Evolutionary conservation across 2,888 invertebrate genomes (phyloP), one percentile per base, ranked within the genome.

Genomic region (Cordilura impudica): DNA sequence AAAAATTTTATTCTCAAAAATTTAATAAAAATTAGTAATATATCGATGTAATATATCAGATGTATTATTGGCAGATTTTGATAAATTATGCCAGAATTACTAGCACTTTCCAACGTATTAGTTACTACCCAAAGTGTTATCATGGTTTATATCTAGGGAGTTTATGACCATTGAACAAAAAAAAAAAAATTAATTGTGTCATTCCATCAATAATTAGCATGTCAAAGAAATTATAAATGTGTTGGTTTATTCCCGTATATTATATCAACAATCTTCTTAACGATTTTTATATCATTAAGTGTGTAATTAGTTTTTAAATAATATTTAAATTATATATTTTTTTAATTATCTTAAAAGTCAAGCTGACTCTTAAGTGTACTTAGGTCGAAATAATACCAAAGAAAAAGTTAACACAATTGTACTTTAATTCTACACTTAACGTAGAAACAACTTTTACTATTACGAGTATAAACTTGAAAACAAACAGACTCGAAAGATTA

Each of bases 301-400:
- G 19, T 49, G 29, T 49, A 47, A 63, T 63, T 63, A 63, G 47
- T 31, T 63, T 63, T 63, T 31, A 31, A 31, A 14, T 29, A 61
- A 45, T 45, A 61, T 26, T 43, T 12, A 39, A 39, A n/a, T 45
- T 29, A 19, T 29, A 2, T 23, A 21, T 58, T 39, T 12, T 47
- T 61, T 47, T 45, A 47, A 61, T 61, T 49, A 47, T 29, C 39
- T 21, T 19, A 6, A 47, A 47, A 21, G 29, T 56, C 8, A 18
- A 6, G 3, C n/a, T 18, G 45, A 18, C 61, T 14, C 29, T 18
- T 29, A 49, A 63, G 61, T 49, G 8, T 14, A 19, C n/a, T 51
- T 51, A 14, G n/a, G 51, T 1, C 8, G 4, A 10, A 35, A 35
- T 12, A 35, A n/a, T 39, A 39, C 4, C n/a, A 39, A 39, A 39